Evolutionary conservation across 2,888 invertebrate species (phyloP).

Genomic region (Scotopteryx bipunctaria): DNA sequence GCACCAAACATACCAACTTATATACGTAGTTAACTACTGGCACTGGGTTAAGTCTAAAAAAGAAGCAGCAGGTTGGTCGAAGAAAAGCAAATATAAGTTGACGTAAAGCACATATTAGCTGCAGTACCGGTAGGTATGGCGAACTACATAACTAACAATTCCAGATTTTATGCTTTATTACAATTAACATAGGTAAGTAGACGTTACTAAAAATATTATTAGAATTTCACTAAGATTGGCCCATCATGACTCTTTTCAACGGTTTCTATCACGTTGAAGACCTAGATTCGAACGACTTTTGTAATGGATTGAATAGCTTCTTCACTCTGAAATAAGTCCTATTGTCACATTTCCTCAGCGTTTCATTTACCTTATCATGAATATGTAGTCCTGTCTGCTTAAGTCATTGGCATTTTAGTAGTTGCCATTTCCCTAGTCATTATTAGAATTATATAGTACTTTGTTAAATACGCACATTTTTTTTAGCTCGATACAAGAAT

Average conservation of each 20-base stretch:
- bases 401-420: no score
- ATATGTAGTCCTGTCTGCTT: constrained; percentile 27
- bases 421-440: not conserved
- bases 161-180: no score
- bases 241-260: constrained; percentile 8
- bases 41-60: not conserved
- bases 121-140: not conserved
- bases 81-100: constrained; percentile 9
- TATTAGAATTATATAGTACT: not conserved
- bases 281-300: constrained; percentile 25
- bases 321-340: constrained; percentile 28
- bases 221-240: no score
- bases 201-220: no score
- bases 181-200: no score
- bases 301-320: constrained; percentile 26
- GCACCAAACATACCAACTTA: constrained; percentile 2
- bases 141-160: no score
- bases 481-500: no score
- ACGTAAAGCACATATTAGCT: not conserved
- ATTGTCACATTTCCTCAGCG: constrained; percentile 30
- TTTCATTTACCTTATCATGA: constrained; percentile 31
- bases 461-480: not conserved
- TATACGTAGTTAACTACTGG: not conserved
- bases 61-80: constrained; percentile 6
- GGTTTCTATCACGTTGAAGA: constrained; percentile 6